Conservation (phyloP, 2,888 invertebrate species). For the Cloeon dipterum region DNA sequence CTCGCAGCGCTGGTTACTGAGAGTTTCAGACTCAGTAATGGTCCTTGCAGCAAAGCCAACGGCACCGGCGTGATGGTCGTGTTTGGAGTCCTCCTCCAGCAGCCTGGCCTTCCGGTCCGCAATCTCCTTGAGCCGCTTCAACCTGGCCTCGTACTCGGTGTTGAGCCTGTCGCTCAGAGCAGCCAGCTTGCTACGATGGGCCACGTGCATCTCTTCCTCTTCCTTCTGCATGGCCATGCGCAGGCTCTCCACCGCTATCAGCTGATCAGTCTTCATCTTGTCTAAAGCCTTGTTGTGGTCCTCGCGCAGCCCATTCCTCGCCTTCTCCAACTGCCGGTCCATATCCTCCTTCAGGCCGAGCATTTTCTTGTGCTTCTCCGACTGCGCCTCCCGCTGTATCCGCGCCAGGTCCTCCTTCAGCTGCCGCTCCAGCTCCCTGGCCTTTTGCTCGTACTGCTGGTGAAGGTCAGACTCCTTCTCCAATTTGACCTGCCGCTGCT, state of each 20-base stretch:
- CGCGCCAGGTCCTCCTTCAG: neutral
- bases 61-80: constrained; percentile 14
- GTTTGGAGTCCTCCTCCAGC: constrained; percentile 22
- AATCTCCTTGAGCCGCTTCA: constrained; percentile 4
- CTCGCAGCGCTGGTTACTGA: constrained; percentile 10
- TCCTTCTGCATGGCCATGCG: constrained; percentile 1
- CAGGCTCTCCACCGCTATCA: neutral
- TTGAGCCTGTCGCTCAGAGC: constrained; percentile 34
- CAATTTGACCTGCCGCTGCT: constrained; percentile 12
- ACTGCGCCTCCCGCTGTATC: neutral
- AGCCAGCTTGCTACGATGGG: constrained; percentile 22
- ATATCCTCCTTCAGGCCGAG: neutral
- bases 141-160: constrained; percentile 11
- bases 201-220: constrained; percentile 2
- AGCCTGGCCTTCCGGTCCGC: constrained; percentile 11
- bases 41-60: neutral
- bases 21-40: neutral
- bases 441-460: constrained; percentile 1
- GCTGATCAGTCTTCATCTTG: constrained; percentile 3
- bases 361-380: neutral
- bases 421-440: neutral
- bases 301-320: neutral
- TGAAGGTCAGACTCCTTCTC: constrained; percentile 1
- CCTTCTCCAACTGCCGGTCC: neutral
- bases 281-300: constrained; percentile 3